Conservation (phyloP, 2,797 vertebrate species). For the Betta splendens region DNA sequence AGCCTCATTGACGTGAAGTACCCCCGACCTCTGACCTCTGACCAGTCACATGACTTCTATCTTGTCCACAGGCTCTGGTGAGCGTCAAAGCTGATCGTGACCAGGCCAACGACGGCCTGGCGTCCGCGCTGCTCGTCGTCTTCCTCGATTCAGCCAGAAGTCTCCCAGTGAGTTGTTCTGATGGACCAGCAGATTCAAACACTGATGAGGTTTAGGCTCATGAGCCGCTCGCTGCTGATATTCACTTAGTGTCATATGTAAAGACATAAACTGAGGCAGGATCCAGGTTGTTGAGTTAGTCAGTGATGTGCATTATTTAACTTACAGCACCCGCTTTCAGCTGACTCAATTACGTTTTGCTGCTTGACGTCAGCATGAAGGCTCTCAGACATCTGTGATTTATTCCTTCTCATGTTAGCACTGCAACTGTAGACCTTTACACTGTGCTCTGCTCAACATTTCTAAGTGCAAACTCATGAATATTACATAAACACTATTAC, state of each 20-base stretch:
- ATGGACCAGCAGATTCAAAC: neutral
- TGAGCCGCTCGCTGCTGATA: neutral
- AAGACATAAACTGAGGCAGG: no score
- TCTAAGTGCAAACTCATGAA: neutral
- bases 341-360: no score
- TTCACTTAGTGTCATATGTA: neutral
- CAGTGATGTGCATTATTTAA: no score
- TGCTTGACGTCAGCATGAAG: no score
- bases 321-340: no score
- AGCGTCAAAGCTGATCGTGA: slow-evolving; percentile 87
- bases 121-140: slow-evolving; percentile 91
- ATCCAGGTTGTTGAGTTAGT: no score
- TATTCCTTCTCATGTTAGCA: no score
- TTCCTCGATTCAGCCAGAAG: slow-evolving; percentile 94
- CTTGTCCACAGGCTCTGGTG: slow-evolving; percentile 80
- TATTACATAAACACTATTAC: neutral
- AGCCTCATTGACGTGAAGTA: no score
- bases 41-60: neutral
- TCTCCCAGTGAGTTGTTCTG: slow-evolving; percentile 88
- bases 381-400: no score
- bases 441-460: neutral
- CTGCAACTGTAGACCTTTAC: no score
- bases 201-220: neutral
- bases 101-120: slow-evolving; percentile 90
- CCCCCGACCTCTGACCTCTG: no score